phyloP scores from a whole-genome alignment of 1,140 invertebrate species.

The Meloidogyne exigua region DNA sequence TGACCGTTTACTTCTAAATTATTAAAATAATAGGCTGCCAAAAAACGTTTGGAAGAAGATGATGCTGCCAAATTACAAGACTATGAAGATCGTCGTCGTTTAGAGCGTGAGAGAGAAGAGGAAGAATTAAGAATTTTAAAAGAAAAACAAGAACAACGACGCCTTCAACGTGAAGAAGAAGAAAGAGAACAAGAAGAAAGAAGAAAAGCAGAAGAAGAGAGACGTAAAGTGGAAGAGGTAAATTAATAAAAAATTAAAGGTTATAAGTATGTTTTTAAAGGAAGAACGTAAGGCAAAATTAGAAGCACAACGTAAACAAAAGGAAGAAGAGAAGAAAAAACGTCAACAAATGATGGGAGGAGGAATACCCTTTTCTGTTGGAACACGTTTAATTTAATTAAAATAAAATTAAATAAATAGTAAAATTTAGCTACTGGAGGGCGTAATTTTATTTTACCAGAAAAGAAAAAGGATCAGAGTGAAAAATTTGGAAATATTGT shows the following conservation, averaged over 20 bases:
- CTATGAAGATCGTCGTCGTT: constrained; percentile 54
- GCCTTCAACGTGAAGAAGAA: constrained; percentile 61
- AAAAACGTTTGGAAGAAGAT: constrained; percentile 61
- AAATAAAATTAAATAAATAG: background rate
- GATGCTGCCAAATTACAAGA: constrained; percentile 60
- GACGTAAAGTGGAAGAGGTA: constrained; percentile 53
- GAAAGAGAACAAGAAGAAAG: constrained; percentile 56
- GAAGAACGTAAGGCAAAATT: constrained; percentile 53
- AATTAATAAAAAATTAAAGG: background rate
- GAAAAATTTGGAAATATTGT: constrained; percentile 64
- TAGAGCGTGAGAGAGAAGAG: constrained; percentile 55
- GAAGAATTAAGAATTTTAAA: constrained; percentile 58
- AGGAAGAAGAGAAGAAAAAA: constrained; percentile 51
- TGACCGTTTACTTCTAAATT: too few species aligned
- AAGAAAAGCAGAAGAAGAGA: constrained; percentile 54
- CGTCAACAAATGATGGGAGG: constrained; percentile 40
- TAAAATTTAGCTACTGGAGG: constrained; percentile 37
- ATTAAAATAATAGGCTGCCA: constrained; percentile 56
- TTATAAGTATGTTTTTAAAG: constrained; percentile 21
- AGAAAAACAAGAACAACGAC: constrained; percentile 62
- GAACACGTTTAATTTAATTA: constrained; percentile 19
- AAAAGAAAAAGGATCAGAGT: constrained; percentile 59
- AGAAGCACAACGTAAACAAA: constrained; percentile 50
- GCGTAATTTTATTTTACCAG: constrained; percentile 59
- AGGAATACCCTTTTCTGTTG: constrained; percentile 25